Conservation (phyloP, 2,797 vertebrate genomes). For the Micropoecilia bifurca region DNA sequence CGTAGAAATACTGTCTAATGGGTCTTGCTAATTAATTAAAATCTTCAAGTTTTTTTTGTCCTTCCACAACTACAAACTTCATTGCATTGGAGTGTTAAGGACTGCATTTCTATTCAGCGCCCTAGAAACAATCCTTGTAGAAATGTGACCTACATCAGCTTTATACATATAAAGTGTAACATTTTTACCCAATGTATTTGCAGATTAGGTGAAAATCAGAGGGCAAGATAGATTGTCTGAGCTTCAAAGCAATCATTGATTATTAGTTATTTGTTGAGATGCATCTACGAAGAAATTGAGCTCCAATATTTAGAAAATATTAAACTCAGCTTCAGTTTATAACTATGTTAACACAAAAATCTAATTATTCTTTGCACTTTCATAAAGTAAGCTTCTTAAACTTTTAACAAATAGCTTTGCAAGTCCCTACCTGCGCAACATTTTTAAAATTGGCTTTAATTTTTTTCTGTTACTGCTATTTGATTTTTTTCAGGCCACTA, state of each 20-base stretch:
- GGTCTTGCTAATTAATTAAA: neutral
- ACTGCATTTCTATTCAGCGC: neutral
- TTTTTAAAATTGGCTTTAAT: neutral
- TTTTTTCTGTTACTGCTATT: slow-evolving; percentile 1
- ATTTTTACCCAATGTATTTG: neutral
- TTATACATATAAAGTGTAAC: neutral
- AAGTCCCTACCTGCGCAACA: neutral
- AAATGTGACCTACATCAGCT: neutral
- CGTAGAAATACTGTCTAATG: neutral
- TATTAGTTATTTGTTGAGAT: neutral
- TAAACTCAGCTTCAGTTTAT: neutral
- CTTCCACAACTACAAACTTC: neutral
- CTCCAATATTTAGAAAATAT: neutral
- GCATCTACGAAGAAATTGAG: neutral
- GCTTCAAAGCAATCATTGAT: neutral
- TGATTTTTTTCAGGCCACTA: slow-evolving; percentile 90
- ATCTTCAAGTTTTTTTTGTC: neutral
- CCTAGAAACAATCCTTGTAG: neutral
- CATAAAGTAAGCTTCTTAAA: neutral
- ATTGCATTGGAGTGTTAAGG: neutral
- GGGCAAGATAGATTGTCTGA: neutral
- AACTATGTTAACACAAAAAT: neutral
- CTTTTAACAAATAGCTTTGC: neutral
- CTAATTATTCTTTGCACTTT: neutral
- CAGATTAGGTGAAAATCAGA: neutral